Evolutionary conservation across 2,113 vertebrate genomes (phyloP).

Genomic region (Pipra filicauda): DNA sequence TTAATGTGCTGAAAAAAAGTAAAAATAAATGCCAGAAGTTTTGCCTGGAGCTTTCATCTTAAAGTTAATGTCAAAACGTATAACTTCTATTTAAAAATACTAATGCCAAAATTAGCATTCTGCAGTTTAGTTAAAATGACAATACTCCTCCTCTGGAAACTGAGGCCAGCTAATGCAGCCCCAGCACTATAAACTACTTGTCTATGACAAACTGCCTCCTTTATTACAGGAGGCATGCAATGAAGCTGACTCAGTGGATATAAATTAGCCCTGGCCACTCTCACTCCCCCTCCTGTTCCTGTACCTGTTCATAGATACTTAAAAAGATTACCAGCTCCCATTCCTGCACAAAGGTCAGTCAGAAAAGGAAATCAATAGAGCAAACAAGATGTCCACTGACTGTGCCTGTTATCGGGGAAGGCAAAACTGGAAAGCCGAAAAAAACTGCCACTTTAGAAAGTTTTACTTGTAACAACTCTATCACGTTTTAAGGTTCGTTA

Average conservation of each 20-base stretch:
- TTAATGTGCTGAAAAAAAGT: conserved; percentile 33
- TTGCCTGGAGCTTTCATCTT: conserved; percentile 32
- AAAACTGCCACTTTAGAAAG: conserved; percentile 21
- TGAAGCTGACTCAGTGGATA: conserved; percentile 33
- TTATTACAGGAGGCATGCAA: conserved; percentile 25
- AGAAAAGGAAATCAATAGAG: conserved; percentile 61
- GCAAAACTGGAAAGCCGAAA: conserved; percentile 4
- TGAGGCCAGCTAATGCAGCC: background rate
- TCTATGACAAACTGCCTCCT: conserved; percentile 15
- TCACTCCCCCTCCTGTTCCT: conserved; percentile 23
- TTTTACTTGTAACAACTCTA: conserved; percentile 28
- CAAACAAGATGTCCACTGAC: conserved; percentile 61
- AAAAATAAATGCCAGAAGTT: conserved; percentile 12
- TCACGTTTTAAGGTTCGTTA: conserved; percentile 19
- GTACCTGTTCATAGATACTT: conserved; percentile 44
- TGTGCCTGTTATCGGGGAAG: background rate
- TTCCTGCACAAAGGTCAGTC: conserved; percentile 47
- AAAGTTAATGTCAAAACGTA: background rate
- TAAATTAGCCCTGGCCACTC: conserved; percentile 14
- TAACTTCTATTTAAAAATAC: conserved; percentile 26
- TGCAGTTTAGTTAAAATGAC: background rate
- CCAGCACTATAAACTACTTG: background rate
- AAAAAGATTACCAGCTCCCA: conserved; percentile 43
- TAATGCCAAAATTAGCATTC: background rate
- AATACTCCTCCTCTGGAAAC: background rate